A percentile compares a stretch with the other conserved stretches of the same genome.
Evolutionary conservation across 2,113 vertebrate genomes (phyloP).

Genomic region (Diadophis punctatus): DNA sequence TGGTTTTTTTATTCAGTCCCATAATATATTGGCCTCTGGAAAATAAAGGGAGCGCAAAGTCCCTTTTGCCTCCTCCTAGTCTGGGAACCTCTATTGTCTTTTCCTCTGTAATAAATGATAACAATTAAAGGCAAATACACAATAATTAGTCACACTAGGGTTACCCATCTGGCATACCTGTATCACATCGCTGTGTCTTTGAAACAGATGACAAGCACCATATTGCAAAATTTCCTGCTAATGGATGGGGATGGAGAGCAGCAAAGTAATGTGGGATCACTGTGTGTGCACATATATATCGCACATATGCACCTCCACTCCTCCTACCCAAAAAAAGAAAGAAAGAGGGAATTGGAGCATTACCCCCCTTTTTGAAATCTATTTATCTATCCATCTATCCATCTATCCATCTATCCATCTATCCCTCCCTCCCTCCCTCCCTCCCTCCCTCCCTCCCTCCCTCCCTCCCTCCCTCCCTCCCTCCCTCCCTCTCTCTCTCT

Average conservation of each 20-base stretch:
- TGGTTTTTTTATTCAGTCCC: not conserved
- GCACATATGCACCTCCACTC: not conserved
- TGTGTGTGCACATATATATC: not conserved
- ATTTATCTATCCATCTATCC: not conserved
- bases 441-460: no score
- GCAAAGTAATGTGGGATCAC: constrained; percentile 61
- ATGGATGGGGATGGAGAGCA: constrained; percentile 68
- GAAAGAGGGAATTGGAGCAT: constrained; percentile 22
- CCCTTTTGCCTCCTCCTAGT: constrained; percentile 59
- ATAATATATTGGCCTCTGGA: constrained; percentile 31
- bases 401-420: not conserved
- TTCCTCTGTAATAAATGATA: constrained; percentile 86
- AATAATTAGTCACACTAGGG: constrained; percentile 92
- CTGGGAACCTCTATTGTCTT: constrained; percentile 81
- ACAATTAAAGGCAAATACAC: constrained; percentile 90
- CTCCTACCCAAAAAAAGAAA: constrained; percentile 1
- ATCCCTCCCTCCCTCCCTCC: no score
- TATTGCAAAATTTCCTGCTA: constrained; percentile 75
- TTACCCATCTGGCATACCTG: constrained; percentile 88
- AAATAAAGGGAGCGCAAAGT: constrained; percentile 20
- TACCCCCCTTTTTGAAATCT: not conserved
- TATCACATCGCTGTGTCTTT: constrained; percentile 75
- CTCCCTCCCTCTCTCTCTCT: no score
- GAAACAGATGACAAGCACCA: constrained; percentile 79
- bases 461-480: no score